Base-by-base conservation (phyloP, 2,113 vertebrate genomes). In the Apodemus sylvaticus region DNA sequence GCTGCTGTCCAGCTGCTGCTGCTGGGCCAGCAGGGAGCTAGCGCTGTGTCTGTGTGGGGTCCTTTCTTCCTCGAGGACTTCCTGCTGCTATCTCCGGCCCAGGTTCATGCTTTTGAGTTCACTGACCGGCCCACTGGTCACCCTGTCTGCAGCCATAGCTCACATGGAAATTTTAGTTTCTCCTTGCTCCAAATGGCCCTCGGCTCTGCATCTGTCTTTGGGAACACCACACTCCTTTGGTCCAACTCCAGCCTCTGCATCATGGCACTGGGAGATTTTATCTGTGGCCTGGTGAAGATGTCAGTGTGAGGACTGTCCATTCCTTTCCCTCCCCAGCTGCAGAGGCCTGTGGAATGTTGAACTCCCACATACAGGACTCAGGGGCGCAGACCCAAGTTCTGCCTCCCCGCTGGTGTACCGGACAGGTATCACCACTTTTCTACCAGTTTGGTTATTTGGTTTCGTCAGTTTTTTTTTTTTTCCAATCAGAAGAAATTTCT, bases 1-100 rank as follows among this genome's bases (percentile, higher is more conserved):
- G 3, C 81, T 0, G 0, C 58, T 97, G 42, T 99, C 99, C 95
- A 98, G 98, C 89, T 93, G 98, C 98, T 99, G 98, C 95, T 98
- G 98, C 97, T 98, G 98, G 58, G 98, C 98, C 82, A 97, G 74
- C 68, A 99, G 97, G 8, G 99, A 99, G 96, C 99, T 98, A 88
- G 98, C 97, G 1, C 13, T 16, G 53, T 11, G 53, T 97, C 98
- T 99, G 96, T 98, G 6, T 98, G 79, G 98, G 70, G 97, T 96
- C 58, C 95, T 97, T 97, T 99, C 99, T 0, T 98, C 97, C 81
- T 99, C 98, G 11, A 29, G 55, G 22, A 42, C 22, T 7, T 62
- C 36, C 11, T 24, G 34, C 79, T 31, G 39, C n/a, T 64, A 9
- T 11, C 82, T 85, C 82, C 45, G 81, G 58, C 22, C 26, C 19